These are phyloP conservation scores for Hyperoplus lanceolatus DNA, from an alignment of 2,797 vertebrate species.

Conservation along the genomic window DNA sequence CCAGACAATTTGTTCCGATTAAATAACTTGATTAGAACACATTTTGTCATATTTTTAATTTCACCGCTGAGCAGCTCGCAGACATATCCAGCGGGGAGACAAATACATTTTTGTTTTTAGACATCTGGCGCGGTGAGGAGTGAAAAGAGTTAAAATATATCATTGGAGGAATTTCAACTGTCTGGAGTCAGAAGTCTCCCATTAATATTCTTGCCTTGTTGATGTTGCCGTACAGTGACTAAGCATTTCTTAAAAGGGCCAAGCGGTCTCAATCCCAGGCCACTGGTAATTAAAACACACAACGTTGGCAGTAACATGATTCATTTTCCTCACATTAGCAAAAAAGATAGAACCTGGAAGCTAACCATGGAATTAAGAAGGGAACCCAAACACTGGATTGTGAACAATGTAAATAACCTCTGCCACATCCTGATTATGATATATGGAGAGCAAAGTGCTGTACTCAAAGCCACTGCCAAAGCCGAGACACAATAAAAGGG, in stretches of 20 bases:
- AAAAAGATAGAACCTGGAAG: conserved; percentile 50
- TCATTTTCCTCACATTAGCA: conserved; percentile 52
- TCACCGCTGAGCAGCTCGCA: conserved; percentile 49
- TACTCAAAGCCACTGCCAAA: conserved; percentile 67
- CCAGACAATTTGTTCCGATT: conserved; percentile 29
- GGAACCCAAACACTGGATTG: conserved; percentile 59
- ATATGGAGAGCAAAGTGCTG: conserved; percentile 64
- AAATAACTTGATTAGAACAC: conserved; percentile 47
- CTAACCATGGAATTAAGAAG: conserved; percentile 55
- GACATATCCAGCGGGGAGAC: conserved; percentile 30
- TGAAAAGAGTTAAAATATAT: conserved; percentile 51
- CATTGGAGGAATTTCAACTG: conserved; percentile 35
- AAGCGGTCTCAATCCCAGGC: conserved; percentile 32
- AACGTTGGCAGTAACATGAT: conserved; percentile 42
- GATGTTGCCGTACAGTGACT: conserved; percentile 57
- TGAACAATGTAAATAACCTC: conserved; percentile 74
- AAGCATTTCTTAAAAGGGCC: conserved; percentile 51
- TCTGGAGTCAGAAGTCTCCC: conserved; percentile 31
- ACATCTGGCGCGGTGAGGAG: conserved; percentile 39
- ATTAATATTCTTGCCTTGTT: conserved; percentile 49
- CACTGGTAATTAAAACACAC: conserved; percentile 54
- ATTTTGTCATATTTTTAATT: conserved; percentile 59
- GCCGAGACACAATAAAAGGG: conserved; percentile 57
- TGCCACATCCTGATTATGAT: conserved; percentile 81
- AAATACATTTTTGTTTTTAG: conserved; percentile 43